Evolutionary conservation across 2,113 vertebrate species (phyloP).

Genomic region (Hemiprocne comata): DNA sequence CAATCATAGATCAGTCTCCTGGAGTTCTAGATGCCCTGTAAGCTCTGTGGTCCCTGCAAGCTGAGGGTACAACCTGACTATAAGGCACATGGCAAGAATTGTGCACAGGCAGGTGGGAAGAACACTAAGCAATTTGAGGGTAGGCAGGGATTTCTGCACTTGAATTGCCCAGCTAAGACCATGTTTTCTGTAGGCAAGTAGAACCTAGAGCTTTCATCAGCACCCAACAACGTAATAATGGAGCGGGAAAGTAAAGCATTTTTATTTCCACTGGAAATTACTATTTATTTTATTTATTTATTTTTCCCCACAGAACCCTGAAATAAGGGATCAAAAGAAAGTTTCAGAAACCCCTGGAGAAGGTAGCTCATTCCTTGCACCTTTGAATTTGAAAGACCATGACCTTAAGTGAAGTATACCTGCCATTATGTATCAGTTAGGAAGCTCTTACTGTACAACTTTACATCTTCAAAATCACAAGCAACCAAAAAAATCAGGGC

Average conservation of each 20-base stretch:
- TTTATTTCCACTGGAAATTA: background rate
- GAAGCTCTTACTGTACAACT: background rate
- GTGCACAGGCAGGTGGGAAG: background rate
- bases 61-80: background rate
- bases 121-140: fast-evolving
- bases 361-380: background rate
- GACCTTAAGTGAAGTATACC: background rate
- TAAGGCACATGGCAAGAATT: background rate
- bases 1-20: background rate
- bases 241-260: background rate
- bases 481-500: background rate
- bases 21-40: background rate
- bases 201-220: background rate
- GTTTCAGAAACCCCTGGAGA: background rate
- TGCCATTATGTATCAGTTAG: background rate
- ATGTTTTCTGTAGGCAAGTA: background rate
- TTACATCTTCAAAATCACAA: background rate
- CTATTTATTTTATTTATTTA: background rate
- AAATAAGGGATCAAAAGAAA: background rate
- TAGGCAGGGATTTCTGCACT: background rate
- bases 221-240: background rate
- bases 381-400: background rate
- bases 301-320: background rate
- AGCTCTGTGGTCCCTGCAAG: background rate
- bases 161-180: background rate